Percentiles rank a stretch among this genome's conserved stretches.
phyloP scores from a whole-genome alignment of 2,797 vertebrate genomes.

The Leptodactylus fallax region DNA sequence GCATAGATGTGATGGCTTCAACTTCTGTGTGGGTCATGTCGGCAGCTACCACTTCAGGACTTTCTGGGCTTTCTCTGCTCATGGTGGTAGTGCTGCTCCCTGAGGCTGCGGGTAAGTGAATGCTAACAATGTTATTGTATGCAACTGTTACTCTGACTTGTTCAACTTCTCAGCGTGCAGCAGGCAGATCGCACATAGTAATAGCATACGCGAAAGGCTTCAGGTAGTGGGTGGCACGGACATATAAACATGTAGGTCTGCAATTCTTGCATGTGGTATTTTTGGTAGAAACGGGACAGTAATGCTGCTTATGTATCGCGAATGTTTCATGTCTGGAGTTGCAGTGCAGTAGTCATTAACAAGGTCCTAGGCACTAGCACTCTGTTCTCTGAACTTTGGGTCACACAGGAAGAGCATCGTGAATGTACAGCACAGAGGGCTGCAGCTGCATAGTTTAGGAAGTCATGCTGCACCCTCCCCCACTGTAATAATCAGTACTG shows the following conservation, averaged over 20 bases:
- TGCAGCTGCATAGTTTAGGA: slow-evolving; percentile 38
- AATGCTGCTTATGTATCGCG: no score
- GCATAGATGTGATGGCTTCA: slow-evolving; percentile 45
- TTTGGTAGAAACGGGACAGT: no score
- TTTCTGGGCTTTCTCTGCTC: slow-evolving; percentile 36
- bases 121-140: not conserved
- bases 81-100: slow-evolving; percentile 14
- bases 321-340: not conserved
- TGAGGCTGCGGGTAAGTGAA: slow-evolving; percentile 47
- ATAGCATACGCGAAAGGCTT: no score
- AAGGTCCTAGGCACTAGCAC: not conserved
- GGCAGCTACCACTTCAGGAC: slow-evolving; percentile 16
- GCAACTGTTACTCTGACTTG: not conserved
- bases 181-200: not conserved
- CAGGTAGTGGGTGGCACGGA: no score
- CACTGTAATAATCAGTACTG: slow-evolving; percentile 16
- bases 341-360: not conserved
- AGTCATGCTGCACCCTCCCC: slow-evolving; percentile 29
- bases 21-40: slow-evolving; percentile 51
- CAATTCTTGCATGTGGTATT: no score
- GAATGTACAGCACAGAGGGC: slow-evolving; percentile 4
- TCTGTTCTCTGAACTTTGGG: not conserved
- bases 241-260: no score
- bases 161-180: not conserved
- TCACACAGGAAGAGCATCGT: slow-evolving; percentile 20